Conservation (phyloP, 2,797 vertebrate genomes). For the Anabas testudineus region DNA sequence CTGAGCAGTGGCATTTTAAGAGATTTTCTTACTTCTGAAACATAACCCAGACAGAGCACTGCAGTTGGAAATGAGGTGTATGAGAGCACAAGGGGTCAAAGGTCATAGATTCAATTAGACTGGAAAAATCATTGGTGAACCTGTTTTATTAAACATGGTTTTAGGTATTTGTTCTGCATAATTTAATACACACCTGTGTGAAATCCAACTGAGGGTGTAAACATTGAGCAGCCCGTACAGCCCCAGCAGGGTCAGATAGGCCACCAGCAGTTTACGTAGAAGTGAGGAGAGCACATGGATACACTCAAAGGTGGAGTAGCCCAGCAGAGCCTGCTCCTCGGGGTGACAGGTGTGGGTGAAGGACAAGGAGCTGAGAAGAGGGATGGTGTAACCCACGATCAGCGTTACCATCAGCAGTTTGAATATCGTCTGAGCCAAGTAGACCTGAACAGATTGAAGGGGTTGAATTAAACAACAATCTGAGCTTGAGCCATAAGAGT, state of each 20-base stretch:
- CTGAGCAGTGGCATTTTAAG: too few relatives aligned
- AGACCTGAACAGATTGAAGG: conserved; percentile 75
- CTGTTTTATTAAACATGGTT: too few relatives aligned
- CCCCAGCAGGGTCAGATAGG: conserved; percentile 82
- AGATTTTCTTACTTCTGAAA: too few relatives aligned
- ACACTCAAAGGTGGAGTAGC: conserved; percentile 84
- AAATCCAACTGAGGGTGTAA: conserved; percentile 86
- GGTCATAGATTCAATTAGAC: too few relatives aligned
- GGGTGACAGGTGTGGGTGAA: conserved; percentile 84
- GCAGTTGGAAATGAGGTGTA: too few relatives aligned
- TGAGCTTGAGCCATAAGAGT: too few relatives aligned
- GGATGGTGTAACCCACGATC: conserved; percentile 83
- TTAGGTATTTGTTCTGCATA: too few relatives aligned
- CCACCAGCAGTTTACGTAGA: conserved; percentile 83
- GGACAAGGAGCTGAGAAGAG: conserved; percentile 81
- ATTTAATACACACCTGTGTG: conserved; percentile 71
- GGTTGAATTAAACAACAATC: too few relatives aligned
- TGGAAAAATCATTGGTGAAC: too few relatives aligned
- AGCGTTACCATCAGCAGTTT: conserved; percentile 80
- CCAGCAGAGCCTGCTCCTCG: conserved; percentile 75
- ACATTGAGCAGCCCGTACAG: conserved; percentile 84
- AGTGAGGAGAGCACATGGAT: conserved; percentile 86
- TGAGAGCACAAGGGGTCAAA: too few relatives aligned
- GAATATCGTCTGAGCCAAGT: conserved; percentile 84
- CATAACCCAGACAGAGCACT: too few relatives aligned